These are phyloP conservation scores for Antennarius maculatus DNA, from an alignment of 2,797 vertebrate genomes.

Conservation along the genomic window DNA sequence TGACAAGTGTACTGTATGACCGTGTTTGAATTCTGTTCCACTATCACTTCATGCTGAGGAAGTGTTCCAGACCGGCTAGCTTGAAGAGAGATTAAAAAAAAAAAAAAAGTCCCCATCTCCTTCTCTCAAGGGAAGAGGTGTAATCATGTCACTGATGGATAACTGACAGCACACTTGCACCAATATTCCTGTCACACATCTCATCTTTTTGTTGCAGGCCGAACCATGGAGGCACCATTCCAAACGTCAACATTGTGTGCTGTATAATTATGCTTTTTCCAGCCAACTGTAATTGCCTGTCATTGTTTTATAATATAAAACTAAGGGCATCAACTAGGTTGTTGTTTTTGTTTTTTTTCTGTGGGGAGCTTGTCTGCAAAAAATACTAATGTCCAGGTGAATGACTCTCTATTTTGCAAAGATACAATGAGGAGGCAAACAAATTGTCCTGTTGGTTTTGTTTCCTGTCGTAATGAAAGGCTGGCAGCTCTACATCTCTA, in stretches of 20 bases:
- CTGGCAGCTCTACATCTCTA: not conserved
- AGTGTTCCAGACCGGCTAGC: constrained; percentile 41
- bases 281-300: constrained; percentile 61
- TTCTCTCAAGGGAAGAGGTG: constrained; percentile 46
- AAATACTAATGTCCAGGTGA: constrained; percentile 22
- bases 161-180: constrained; percentile 64
- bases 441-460: not conserved
- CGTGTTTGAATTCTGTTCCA: constrained; percentile 52
- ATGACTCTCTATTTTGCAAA: constrained; percentile 24
- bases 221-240: constrained; percentile 36
- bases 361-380: not conserved
- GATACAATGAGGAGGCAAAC: constrained; percentile 23
- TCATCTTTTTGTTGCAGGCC: constrained; percentile 43
- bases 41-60: constrained; percentile 37
- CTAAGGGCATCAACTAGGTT: constrained; percentile 45
- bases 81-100: constrained; percentile 21
- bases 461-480: not conserved
- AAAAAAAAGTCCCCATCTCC: constrained; percentile 35
- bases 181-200: constrained; percentile 54
- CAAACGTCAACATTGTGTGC: constrained; percentile 41
- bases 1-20: constrained; percentile 40
- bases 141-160: constrained; percentile 73
- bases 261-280: constrained; percentile 65
- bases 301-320: constrained; percentile 52
- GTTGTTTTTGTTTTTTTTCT: constrained; percentile 31